phyloP scores from a whole-genome alignment of 2,797 vertebrate species.

The Eidolon dupreanum region DNA sequence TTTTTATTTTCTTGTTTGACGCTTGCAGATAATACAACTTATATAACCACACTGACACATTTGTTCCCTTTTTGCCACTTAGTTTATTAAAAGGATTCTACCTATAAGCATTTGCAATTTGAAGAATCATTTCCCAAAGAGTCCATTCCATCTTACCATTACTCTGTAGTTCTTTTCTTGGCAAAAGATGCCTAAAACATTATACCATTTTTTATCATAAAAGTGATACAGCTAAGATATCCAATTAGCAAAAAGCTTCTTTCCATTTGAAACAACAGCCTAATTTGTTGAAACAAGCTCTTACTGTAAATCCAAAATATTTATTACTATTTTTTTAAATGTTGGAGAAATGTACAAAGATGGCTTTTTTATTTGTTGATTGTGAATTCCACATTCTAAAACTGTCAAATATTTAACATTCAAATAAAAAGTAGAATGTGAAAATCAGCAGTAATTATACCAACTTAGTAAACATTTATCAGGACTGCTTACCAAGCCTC shows the following conservation, averaged over 20 bases:
- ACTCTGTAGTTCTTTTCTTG: slow-evolving; percentile 9
- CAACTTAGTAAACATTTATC: slow-evolving; percentile 48
- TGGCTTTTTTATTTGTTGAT: slow-evolving; percentile 49
- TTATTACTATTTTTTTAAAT: slow-evolving; percentile 42
- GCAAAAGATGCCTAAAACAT: slow-evolving; percentile 56
- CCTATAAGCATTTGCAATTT: neutral
- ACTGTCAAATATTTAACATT: slow-evolving; percentile 51
- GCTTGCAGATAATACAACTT: slow-evolving; percentile 6
- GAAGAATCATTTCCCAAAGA: slow-evolving; percentile 27
- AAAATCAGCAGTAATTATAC: slow-evolving; percentile 57
- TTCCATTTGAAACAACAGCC: slow-evolving; percentile 49
- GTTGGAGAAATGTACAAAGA: slow-evolving; percentile 33
- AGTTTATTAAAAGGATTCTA: slow-evolving; percentile 36
- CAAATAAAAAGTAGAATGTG: slow-evolving; percentile 58
- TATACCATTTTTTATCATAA: slow-evolving; percentile 39
- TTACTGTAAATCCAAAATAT: slow-evolving; percentile 64
- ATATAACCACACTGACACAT: neutral
- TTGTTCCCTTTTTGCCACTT: neutral
- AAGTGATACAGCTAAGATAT: slow-evolving; percentile 59
- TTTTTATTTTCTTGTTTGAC: slow-evolving; percentile 28
- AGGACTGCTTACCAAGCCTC: slow-evolving; percentile 27
- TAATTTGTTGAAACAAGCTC: slow-evolving; percentile 11
- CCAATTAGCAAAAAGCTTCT: slow-evolving; percentile 56
- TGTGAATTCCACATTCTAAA: slow-evolving; percentile 51
- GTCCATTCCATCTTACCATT: neutral